Evolutionary conservation across 2,888 invertebrate species (phyloP).

Genomic region (Gortyna flavago): DNA sequence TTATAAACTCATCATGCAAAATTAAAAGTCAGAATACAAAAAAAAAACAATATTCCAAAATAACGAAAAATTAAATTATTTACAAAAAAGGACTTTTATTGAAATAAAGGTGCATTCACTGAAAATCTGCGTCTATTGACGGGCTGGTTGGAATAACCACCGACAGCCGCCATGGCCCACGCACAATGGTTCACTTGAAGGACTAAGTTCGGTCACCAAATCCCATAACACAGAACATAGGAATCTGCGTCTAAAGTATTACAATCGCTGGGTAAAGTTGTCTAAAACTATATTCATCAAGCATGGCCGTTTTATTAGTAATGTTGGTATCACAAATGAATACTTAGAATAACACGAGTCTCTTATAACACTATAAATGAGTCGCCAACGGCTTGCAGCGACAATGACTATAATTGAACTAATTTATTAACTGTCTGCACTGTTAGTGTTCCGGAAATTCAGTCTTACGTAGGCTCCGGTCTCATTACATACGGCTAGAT

Average conservation of each 20-base stretch:
- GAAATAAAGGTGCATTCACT: conserved; percentile 32
- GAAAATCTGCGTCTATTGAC: conserved; percentile 20
- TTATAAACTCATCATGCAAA: conserved; percentile 44
- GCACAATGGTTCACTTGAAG: neutral
- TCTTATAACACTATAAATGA: conserved; percentile 60
- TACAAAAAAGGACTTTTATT: conserved; percentile 19
- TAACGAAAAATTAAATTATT: conserved; percentile 14
- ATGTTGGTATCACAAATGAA: conserved; percentile 68
- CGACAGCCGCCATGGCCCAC: neutral
- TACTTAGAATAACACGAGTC: conserved; percentile 64
- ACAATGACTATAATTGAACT: conserved; percentile 68
- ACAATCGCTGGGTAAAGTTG: conserved; percentile 63
- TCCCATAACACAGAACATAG: neutral
- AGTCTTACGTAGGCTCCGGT: conserved; percentile 68
- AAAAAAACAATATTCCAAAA: conserved; percentile 39
- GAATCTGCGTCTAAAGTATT: conserved; percentile 38
- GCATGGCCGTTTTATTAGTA: conserved; percentile 69
- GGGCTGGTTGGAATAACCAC: neutral
- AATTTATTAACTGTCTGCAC: conserved; percentile 65
- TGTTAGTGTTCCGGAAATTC: conserved; percentile 64
- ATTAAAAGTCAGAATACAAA: conserved; percentile 41
- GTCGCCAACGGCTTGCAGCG: conserved; percentile 51
- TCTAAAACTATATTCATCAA: conserved; percentile 62
- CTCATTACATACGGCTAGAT: conserved; percentile 49
- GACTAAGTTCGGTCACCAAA: neutral